Evolutionary conservation across 1,140 invertebrate genomes (phyloP), one percentile per base, ranked within the genome.

Genomic region (Drosophila simulans): DNA sequence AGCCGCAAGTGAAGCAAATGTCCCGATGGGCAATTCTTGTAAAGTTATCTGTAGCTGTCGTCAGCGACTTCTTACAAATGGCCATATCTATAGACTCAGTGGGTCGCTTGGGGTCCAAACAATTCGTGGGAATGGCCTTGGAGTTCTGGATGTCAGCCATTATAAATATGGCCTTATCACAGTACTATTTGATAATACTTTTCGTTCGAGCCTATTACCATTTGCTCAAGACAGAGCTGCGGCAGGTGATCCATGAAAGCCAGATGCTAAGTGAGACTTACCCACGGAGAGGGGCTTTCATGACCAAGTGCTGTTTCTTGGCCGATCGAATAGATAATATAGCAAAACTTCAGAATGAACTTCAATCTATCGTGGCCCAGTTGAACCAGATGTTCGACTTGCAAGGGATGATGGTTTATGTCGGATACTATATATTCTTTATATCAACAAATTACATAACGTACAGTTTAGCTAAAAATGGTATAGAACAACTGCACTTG

Each of bases 261-360:
- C 11, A 5, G 7, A 11, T 10, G 2, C 15, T 74, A 13, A 65
- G 39, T n/a, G 10, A 17, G 1, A 4, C 10, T 4, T 12, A 20
- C 5, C 10, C 11, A 1, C 25, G 45, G 12, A 34, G 1, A 12
- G 69, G 57, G 1, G 39, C 12, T 5, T 64, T 74, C 11, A 52
- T 75, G 52, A 64, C 70, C 10, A 57, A 35, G n/a, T 75, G 72
- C n/a, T 75, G 72, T 11, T 4, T 1, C 7, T 15, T 75, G 11
- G 70, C 72, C 0, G 72, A 75, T 39, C n/a, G 17, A 11, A 1
- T 75, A n/a, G 72, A 75, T 2, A 17, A 40, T 0, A 40, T 75
- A 39, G 70, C 57, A 13, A 40, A 17, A 2, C 20, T 10, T 1
- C 72, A 74, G 13, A n/a, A 5, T 3, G 15, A 57, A 17, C 22